Base-by-base conservation (phyloP, 2,797 vertebrate genomes). In the Cyprinella venusta region DNA sequence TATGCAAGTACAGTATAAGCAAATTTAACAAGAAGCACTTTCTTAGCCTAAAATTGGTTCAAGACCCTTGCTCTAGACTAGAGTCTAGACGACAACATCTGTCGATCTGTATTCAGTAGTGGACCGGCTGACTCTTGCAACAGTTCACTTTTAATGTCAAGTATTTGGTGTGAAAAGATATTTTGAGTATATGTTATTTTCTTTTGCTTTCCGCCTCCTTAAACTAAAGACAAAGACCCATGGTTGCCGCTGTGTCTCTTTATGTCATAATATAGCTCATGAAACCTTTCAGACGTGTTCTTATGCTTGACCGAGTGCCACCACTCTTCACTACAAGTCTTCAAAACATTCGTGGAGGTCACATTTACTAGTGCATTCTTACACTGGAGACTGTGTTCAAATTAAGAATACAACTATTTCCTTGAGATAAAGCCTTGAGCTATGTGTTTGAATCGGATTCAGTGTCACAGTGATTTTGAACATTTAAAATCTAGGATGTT, bases 241-340 rank as follows among this genome's bases (percentile, higher is more conserved):
- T 65, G 54, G 42, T n/a, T 13, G 54, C 36, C 13, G 54, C 36
- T 19, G 19, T 64, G 79, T 74, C 68, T 59, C 40, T 72, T 70
- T 63, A 61, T 81, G 79, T 52, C 45, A 52, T 38, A 64, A 64
- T 72, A 26, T 18, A 24, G 21, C 54, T 48, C 79, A 59, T 69
- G 45, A 70, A 80, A 21, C 18, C 24, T 38, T 42, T 42, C 79
- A 81, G 79, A 72, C 12, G 15, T 42, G 68, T 71, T 72, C 54
- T 61, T 63, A 45, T 45, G 67, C 77, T 54, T 38, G 48, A 68
- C 64, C 69, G 24, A 56, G 50, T 5, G 50, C n/a, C 65, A 69
- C 26, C 36, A 70, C 36, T 79, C 48, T 56, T 68, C 33, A 79
- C 64, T 65, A 4, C 36, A 13, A 54, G 64, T 70, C 78, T 80